phyloP scores from a whole-genome alignment of 1,140 invertebrate genomes.

The Pristionchus pacificus region DNA sequence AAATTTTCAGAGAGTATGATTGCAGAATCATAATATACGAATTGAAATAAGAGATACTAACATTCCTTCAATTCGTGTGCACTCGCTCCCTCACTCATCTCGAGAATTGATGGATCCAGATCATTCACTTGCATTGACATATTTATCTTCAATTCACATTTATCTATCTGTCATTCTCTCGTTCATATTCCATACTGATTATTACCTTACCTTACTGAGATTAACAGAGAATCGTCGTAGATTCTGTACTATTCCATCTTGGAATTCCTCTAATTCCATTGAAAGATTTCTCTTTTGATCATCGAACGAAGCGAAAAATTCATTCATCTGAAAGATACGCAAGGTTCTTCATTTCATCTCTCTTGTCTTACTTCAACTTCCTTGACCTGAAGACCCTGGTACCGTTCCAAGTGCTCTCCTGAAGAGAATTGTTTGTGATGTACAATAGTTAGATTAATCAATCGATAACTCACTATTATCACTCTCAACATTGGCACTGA shows the following conservation, averaged over 20 bases:
- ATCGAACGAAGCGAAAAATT: no score
- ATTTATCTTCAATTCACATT: constrained; percentile 19
- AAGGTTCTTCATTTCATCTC: no score
- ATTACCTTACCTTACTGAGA: neutral
- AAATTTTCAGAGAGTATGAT: neutral
- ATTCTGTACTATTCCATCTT: neutral
- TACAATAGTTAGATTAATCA: no score
- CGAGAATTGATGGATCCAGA: neutral
- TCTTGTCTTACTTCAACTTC: neutral
- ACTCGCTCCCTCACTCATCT: neutral
- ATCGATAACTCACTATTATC: neutral
- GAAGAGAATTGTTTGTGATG: neutral
- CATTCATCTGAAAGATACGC: no score
- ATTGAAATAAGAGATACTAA: neutral
- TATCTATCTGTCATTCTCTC: constrained; percentile 15
- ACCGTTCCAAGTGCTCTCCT: neutral
- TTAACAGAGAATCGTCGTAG: constrained; percentile 3
- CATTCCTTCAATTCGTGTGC: neutral
- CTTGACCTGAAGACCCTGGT: neutral
- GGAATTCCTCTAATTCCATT: no score
- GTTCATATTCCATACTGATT: no score
- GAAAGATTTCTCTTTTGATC: no score
- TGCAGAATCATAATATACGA: neutral
- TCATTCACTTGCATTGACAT: neutral
- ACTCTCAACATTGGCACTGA: neutral